Evolutionary conservation across 2,888 invertebrate species (phyloP).

Genomic region (Xanthia icteritia): DNA sequence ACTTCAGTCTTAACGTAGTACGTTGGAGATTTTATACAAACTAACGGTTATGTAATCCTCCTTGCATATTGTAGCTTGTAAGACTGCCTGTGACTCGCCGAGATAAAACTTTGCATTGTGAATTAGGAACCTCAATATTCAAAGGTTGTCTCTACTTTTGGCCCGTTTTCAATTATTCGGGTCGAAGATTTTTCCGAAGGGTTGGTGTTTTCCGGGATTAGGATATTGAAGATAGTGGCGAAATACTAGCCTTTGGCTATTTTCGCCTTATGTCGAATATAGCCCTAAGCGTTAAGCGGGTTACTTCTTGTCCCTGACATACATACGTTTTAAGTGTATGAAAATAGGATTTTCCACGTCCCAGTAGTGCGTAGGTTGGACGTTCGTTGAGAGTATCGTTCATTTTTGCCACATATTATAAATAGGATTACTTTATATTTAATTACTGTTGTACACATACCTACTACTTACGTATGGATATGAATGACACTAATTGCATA

Average conservation of each 20-base stretch:
- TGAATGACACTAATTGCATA: neutral
- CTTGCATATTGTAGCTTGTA: slow-evolving; percentile 30
- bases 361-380: neutral
- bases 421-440: neutral
- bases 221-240: slow-evolving; percentile 17
- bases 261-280: neutral
- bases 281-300: slow-evolving; percentile 27
- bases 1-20: slow-evolving; percentile 42
- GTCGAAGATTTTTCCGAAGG: slow-evolving; percentile 25
- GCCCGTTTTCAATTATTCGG: slow-evolving; percentile 28
- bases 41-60: slow-evolving; percentile 41
- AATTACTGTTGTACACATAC: neutral
- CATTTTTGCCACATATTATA: neutral
- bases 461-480: neutral
- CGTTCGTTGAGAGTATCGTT: neutral
- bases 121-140: slow-evolving; percentile 22
- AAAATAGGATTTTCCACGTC: slow-evolving; percentile 6
- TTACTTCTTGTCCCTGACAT: neutral
- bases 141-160: slow-evolving; percentile 10
- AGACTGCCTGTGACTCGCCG: slow-evolving; percentile 15
- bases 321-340: slow-evolving; percentile 18
- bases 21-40: slow-evolving; percentile 41
- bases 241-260: slow-evolving; percentile 9
- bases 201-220: slow-evolving; percentile 15
- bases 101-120: slow-evolving; percentile 40